Percentiles rank a stretch among this genome's conserved stretches.
Conservation (phyloP, 1,140 invertebrate genomes). For the Drosophila nebulosa region DNA sequence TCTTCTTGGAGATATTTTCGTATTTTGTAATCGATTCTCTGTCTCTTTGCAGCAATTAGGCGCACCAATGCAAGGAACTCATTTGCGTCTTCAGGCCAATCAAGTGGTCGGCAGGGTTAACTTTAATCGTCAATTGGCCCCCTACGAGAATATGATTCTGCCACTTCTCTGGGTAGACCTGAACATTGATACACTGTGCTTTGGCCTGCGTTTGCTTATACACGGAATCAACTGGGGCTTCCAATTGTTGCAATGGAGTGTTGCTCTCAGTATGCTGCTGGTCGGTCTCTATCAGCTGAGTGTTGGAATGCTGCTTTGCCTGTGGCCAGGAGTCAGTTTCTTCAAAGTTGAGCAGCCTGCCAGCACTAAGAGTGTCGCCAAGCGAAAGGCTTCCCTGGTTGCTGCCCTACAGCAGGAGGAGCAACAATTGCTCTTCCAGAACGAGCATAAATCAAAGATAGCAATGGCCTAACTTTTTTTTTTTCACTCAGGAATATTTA, state of each 20-base stretch:
- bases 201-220: constrained; percentile 58
- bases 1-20: too few species aligned
- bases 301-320: constrained; percentile 68
- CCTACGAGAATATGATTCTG: constrained; percentile 84
- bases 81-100: constrained; percentile 86
- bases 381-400: constrained; percentile 25
- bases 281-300: constrained; percentile 79
- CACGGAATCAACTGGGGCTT: constrained; percentile 68
- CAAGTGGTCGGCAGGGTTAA: constrained; percentile 83
- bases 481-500: background rate
- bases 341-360: constrained; percentile 33
- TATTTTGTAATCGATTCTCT: background rate
- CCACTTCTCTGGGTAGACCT: constrained; percentile 87
- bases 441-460: background rate
- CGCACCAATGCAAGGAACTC: constrained; percentile 82
- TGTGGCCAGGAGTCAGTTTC: constrained; percentile 40
- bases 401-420: constrained; percentile 33
- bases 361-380: background rate
- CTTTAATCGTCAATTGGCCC: constrained; percentile 82
- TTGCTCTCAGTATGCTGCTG: constrained; percentile 73
- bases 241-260: constrained; percentile 71
- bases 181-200: constrained; percentile 69
- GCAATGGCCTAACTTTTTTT: background rate
- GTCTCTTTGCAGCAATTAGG: constrained; percentile 82
- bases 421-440: constrained; percentile 35